Percentiles rank a stretch among this genome's conserved stretches.
phyloP scores from a whole-genome alignment of 2,888 invertebrate genomes.

The Gymnoscelis rufifasciata region DNA sequence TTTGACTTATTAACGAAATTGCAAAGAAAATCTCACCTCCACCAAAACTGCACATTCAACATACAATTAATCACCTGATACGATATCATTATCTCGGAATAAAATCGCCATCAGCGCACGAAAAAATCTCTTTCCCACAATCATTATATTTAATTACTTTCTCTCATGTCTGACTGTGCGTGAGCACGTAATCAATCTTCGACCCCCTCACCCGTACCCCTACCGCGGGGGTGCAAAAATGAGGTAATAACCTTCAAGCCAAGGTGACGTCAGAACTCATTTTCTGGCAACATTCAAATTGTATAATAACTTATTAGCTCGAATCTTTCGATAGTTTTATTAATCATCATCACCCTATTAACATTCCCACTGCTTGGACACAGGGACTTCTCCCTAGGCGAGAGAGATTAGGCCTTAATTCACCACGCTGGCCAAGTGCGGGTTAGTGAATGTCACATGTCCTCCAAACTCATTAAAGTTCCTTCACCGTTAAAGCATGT shows the following conservation, averaged over 20 bases:
- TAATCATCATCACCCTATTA: too few species aligned
- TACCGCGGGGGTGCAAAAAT: constrained; percentile 31
- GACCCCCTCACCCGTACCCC: constrained; percentile 17
- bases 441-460: too few species aligned
- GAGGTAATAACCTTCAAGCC: constrained; percentile 33
- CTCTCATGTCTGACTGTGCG: constrained; percentile 51
- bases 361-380: too few species aligned
- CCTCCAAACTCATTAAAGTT: too few species aligned
- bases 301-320: not conserved
- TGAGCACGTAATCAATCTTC: constrained; percentile 57
- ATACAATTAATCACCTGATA: not conserved
- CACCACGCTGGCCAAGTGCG: too few species aligned
- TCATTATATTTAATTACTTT: constrained; percentile 59
- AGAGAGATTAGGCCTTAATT: too few species aligned
- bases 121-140: constrained; percentile 38
- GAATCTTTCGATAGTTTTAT: too few species aligned
- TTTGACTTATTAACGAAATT: too few species aligned
- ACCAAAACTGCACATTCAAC: not conserved
- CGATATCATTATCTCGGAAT: constrained; percentile 5
- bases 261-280: constrained; percentile 20
- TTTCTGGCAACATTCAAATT: constrained; percentile 3
- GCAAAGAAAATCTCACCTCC: not conserved
- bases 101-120: constrained; percentile 22
- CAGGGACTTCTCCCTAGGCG: too few species aligned
- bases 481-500: too few species aligned